These are phyloP conservation scores for Ceratosolen fusciceps DNA, from an alignment of 1,140 invertebrate species.

Conservation along the genomic window DNA sequence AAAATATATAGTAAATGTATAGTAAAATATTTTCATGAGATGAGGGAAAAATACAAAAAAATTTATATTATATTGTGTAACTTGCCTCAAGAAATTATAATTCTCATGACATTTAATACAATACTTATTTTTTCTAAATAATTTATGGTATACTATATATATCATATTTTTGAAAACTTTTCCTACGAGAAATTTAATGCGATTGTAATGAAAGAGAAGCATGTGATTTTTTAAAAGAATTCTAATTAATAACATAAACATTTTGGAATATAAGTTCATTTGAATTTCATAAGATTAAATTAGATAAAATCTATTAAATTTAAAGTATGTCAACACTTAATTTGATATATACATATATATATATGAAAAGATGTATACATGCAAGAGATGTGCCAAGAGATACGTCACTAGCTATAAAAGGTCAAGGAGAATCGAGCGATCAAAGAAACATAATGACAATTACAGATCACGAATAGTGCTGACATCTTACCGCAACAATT, in stretches of 20 bases:
- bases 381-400: background rate
- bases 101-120: background rate
- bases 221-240: background rate
- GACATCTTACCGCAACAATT: constrained; percentile 35
- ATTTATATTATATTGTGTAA: no score
- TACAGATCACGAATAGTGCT: constrained; percentile 30
- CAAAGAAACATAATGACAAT: background rate
- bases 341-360: no score
- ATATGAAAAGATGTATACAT: no score
- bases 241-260: constrained; percentile 5
- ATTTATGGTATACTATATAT: background rate
- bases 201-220: background rate
- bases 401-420: background rate
- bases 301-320: no score
- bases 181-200: background rate
- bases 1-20: no score
- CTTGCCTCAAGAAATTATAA: no score
- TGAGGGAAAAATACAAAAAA: no score
- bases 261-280: background rate
- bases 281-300: background rate
- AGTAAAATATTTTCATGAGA: no score
- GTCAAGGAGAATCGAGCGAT: background rate
- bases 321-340: no score
- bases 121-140: background rate
- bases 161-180: background rate